Evolutionary conservation across 1,140 invertebrate genomes (phyloP), one percentile per base, ranked within the genome.

Genomic region (Drosophila chauvacae): DNA sequence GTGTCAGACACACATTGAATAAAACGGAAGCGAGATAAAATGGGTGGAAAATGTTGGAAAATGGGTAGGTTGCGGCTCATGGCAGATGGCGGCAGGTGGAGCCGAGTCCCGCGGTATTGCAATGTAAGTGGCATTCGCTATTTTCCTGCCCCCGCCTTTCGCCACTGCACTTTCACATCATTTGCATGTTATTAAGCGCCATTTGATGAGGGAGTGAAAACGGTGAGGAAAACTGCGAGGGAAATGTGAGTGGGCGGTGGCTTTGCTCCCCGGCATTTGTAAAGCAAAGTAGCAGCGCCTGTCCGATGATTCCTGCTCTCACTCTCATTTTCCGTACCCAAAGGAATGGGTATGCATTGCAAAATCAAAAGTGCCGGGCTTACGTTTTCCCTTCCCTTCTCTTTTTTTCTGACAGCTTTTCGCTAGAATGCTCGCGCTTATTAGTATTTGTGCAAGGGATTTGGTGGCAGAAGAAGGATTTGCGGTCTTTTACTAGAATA

Each of bases 161-260:
- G 16, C 55, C 53, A 23, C 53, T 44, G 66, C 72, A 76, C 73
- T 76, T 76, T 76, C 72, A 58, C 73, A 76, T 76, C 73, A 76
- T 76, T 76, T 76, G 73, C 73, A 76, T 77, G 72, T 76, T 76
- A 76, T 76, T 76, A 76, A 66, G 51, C 72, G 47, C 20, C 61
- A 51, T 73, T 73, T 72, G 47, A 76, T 58, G 41, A 28, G 45
- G 42, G 51, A 18, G 16, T 4, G 3, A 35, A 18, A 28, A 11
- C 9, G 10, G 37, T 7, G 35, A 28, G 16, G 18, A 41, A 18
- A 28, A 50, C 26, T 6, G 42, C 2, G 28, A 41, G 13, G 30
- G 11, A 55, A 39, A 37, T 23, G 53, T 10, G 53, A 39, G 53
- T 39, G 53, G 53, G 53, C 35, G 41, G 63, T 30, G 5, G 56